phyloP scores from a whole-genome alignment of 2,797 vertebrate species.

The Nannoperca australis region DNA sequence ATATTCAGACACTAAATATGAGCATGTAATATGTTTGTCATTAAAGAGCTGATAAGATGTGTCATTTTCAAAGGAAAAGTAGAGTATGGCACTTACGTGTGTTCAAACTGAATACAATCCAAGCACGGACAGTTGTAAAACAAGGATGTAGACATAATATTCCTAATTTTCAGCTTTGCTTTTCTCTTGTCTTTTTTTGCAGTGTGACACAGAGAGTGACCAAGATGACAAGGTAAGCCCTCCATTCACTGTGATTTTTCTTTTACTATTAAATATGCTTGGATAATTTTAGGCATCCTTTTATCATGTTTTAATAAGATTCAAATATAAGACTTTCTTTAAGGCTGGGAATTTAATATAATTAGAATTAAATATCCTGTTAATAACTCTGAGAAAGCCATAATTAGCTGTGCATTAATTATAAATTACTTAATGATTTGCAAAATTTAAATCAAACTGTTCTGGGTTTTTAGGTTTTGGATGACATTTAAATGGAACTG shows the following conservation, averaged over 20 bases:
- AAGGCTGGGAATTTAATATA: conserved; percentile 78
- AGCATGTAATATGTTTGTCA: conserved; percentile 54
- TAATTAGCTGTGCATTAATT: conserved; percentile 86
- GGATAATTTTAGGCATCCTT: conserved; percentile 18
- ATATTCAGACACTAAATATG: conserved; percentile 42
- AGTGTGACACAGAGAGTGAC: conserved; percentile 97
- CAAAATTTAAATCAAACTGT: conserved; percentile 79
- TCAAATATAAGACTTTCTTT: conserved; percentile 74
- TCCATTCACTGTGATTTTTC: neutral
- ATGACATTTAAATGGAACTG: conserved; percentile 67
- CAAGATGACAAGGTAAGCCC: conserved; percentile 95
- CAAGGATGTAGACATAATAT: neutral
- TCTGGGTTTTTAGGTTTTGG: conserved; percentile 76
- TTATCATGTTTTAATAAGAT: conserved; percentile 59
- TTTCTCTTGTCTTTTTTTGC: conserved; percentile 66
- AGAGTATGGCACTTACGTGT: neutral
- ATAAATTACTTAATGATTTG: conserved; percentile 84
- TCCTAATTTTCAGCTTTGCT: conserved; percentile 32
- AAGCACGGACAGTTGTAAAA: neutral
- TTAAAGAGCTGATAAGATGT: conserved; percentile 57
- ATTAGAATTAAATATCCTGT: conserved; percentile 83
- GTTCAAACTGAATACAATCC: conserved; percentile 15
- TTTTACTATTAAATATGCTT: neutral
- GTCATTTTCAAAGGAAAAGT: conserved; percentile 37
- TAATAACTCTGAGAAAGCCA: conserved; percentile 81